phyloP scores from a whole-genome alignment of 2,113 vertebrate genomes.

The Sporophila hypoxantha region DNA sequence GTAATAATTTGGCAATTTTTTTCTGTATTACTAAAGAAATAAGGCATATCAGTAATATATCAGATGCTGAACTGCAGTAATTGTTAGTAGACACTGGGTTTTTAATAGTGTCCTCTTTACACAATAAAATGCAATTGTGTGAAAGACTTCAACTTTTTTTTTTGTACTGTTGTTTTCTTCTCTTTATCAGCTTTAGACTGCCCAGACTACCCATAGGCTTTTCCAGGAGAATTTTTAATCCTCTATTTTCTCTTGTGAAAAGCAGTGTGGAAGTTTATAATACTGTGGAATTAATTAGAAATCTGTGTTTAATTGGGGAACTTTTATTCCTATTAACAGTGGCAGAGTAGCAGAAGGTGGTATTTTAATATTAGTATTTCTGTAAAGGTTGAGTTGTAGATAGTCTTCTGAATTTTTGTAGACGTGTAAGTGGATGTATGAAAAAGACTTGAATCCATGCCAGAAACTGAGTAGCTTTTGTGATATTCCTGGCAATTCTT shows the following conservation, averaged over 20 bases:
- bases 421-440: neutral
- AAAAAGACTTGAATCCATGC: neutral
- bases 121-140: neutral
- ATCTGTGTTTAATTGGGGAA: conserved; percentile 10
- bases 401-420: neutral
- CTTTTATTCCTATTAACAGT: conserved; percentile 24
- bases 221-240: conserved; percentile 30
- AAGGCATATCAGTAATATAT: neutral
- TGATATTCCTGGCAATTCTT: neutral
- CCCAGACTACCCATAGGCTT: neutral
- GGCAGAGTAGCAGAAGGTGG: neutral
- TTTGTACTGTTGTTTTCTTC: neutral
- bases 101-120: neutral
- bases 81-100: neutral
- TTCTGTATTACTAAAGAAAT: neutral
- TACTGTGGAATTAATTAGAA: conserved; percentile 31
- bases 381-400: neutral
- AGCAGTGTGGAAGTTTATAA: conserved; percentile 24
- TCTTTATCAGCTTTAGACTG: conserved; percentile 1
- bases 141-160: neutral
- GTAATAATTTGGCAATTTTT: neutral
- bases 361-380: conserved; percentile 12
- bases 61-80: neutral
- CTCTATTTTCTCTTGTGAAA: neutral
- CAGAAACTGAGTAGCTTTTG: neutral